phyloP scores from a whole-genome alignment of 2,113 vertebrate genomes.

The Stictonetta naevosa region DNA sequence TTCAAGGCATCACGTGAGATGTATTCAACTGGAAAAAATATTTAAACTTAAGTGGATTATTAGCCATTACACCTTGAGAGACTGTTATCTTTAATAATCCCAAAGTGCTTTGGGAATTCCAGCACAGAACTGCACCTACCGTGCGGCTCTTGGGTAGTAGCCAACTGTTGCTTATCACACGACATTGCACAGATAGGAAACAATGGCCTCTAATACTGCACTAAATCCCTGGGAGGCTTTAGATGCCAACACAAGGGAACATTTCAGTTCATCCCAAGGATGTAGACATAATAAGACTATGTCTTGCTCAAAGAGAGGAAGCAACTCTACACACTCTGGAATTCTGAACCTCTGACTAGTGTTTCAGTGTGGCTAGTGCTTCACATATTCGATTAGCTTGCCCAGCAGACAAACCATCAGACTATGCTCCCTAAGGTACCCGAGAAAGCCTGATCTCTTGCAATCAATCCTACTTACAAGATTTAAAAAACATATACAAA shows the following conservation, averaged over 20 bases:
- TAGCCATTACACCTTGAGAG: constrained; percentile 20
- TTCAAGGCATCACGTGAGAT: constrained; percentile 5
- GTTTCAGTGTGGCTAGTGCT: not conserved
- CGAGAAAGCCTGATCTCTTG: not conserved
- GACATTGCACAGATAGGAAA: not conserved
- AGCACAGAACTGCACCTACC: not conserved
- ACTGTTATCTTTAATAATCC: constrained; percentile 1
- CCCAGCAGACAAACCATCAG: not conserved
- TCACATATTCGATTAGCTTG: not conserved
- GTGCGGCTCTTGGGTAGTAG: not conserved
- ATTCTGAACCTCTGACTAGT: not conserved
- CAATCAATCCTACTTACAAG: not conserved
- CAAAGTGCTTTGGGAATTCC: constrained; percentile 28
- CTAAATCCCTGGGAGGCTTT: not conserved
- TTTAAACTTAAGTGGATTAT: constrained; percentile 18
- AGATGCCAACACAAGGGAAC: not conserved
- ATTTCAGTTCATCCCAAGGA: not conserved
- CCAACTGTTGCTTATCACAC: constrained; percentile 20
- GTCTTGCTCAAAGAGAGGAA: not conserved
- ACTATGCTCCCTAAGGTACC: not conserved
- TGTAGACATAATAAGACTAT: not conserved
- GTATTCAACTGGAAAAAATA: constrained; percentile 2
- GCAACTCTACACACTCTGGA: not conserved
- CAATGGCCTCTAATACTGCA: not conserved
- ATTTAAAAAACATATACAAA: not conserved